Evolutionary conservation across 2,888 invertebrate species (phyloP), one percentile per base, ranked within the genome.

Genomic region (Cataglyphis cursor): DNA sequence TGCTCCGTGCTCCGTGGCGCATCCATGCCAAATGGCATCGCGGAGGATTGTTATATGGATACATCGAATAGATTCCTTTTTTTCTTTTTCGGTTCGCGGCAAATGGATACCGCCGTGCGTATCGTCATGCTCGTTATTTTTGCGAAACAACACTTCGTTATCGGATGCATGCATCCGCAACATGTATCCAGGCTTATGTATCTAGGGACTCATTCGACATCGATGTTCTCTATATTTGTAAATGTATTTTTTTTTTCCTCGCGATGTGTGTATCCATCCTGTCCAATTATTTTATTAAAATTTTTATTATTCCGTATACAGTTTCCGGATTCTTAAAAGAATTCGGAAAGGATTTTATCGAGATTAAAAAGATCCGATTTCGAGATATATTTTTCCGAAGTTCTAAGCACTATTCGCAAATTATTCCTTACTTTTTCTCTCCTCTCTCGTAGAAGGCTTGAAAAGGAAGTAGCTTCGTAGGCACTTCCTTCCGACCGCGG

Each of bases 131-230:
- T 78, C 78, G 78, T 78, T 78, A 78, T 78, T 72, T 78, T 72
- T 21, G 35, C 18, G 72, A 78, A 59, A 78, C 72, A 59, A 59
- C 59, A 72, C 78, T 78, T 78, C 78, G 78, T 78, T 78, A 78
- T 78, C 78, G 72, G 44, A 31, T 59, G 28, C 59, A 31, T 72
- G 70, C 18, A 78, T 24, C 59, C 31, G 41, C 72, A 35, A 68
- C 28, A 15, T 28, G n/a, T 57, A 51, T n/a, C n/a, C 68, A 5
- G n/a, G 57, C 38, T 21, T 18, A 10, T 31, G 21, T 18, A 38
- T 18, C 59, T 35, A 18, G 51, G 18, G 41, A 68, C 41, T 41
- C 31, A 72, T 38, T 24, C 12, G 59, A 70, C 57, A 62, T 78
- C 76, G 78, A 41, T 44, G 44, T n/a, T 21, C 18, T 72, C 72